Conservation (phyloP, 1,140 invertebrate genomes). For the Penaeus japonicus region DNA sequence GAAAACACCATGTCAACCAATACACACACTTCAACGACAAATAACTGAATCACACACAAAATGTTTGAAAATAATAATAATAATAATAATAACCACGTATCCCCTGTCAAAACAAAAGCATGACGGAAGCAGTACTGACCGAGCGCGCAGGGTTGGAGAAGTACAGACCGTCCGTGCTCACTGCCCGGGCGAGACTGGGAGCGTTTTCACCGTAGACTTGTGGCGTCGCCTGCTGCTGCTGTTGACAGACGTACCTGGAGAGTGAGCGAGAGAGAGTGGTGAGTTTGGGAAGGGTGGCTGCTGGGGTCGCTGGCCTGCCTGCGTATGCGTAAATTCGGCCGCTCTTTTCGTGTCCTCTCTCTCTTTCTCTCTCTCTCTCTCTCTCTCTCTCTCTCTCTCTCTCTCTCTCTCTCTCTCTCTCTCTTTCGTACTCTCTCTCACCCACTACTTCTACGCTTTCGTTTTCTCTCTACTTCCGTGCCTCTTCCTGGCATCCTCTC, state of each 20-base stretch:
- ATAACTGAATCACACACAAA: too few relatives aligned
- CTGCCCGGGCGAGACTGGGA: neutral
- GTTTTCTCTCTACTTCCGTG: neutral
- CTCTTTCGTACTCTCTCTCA: constrained; percentile 9
- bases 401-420: constrained; percentile 22
- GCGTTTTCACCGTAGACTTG: neutral
- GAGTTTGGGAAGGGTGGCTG: neutral
- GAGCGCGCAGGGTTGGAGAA: neutral
- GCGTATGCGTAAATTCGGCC: too few relatives aligned
- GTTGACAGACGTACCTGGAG: neutral
- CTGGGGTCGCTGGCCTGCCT: neutral
- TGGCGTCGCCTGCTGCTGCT: neutral
- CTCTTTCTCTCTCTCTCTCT: constrained; percentile 16
- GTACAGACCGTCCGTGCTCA: neutral
- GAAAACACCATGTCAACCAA: too few relatives aligned
- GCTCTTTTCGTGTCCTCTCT: neutral
- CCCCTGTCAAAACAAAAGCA: neutral
- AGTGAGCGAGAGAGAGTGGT: neutral
- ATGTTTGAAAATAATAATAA: too few relatives aligned
- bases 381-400: constrained; percentile 22
- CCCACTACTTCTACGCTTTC: neutral
- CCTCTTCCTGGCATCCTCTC: neutral
- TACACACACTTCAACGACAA: too few relatives aligned
- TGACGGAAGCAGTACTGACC: neutral
- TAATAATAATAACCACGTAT: too few relatives aligned